Percentiles rank a stretch among this genome's conserved stretches.
These are phyloP conservation scores for Prenolepis imparis DNA, from an alignment of 2,888 invertebrate genomes.

Conservation along the genomic window DNA sequence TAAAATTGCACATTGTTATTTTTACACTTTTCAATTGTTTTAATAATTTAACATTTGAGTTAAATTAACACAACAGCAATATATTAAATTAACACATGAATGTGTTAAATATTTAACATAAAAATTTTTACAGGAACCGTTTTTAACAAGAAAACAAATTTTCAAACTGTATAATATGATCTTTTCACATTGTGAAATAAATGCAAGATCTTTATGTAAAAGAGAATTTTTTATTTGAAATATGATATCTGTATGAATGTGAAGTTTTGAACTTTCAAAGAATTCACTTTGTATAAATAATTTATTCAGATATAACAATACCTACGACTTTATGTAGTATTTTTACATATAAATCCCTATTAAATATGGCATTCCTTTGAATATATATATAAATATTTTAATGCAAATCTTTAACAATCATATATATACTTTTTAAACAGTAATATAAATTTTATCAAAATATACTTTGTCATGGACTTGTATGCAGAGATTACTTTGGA, in stretches of 20 bases:
- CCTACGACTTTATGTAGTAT: slow-evolving; percentile 17
- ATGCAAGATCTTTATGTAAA: neutral
- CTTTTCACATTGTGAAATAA: neutral
- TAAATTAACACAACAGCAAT: no score
- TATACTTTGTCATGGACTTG: slow-evolving; percentile 37
- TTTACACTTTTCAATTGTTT: no score
- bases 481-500: slow-evolving; percentile 20
- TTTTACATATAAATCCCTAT: slow-evolving; percentile 8
- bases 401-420: neutral
- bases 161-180: no score
- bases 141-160: no score
- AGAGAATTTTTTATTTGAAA: slow-evolving; percentile 9
- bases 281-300: slow-evolving; percentile 13
- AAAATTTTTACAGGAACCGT: no score
- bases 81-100: no score
- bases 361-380: neutral
- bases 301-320: slow-evolving; percentile 26
- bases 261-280: neutral
- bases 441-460: slow-evolving; percentile 28
- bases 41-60: no score
- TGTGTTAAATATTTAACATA: no score
- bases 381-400: neutral
- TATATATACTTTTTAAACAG: neutral
- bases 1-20: no score
- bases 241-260: neutral